Evolutionary conservation across 2,888 invertebrate species (phyloP).

Genomic region (Pollenia griseotomentosa): DNA sequence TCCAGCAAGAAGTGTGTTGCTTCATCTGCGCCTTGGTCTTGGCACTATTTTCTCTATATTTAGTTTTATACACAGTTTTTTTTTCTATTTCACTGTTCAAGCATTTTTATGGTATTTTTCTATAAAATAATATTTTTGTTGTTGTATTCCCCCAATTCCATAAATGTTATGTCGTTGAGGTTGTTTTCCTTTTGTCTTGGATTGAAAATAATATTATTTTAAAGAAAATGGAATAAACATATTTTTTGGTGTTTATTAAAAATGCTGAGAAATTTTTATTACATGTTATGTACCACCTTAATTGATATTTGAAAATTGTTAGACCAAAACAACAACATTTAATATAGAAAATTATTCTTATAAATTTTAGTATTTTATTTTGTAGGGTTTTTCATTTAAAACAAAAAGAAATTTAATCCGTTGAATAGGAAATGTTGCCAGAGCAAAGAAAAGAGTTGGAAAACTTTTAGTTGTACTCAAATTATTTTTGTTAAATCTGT

Average conservation of each 20-base stretch:
- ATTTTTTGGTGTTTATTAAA: constrained; percentile 24
- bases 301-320: too few relatives aligned
- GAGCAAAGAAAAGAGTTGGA: too few relatives aligned
- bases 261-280: background rate
- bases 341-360: too few relatives aligned
- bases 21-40: constrained; percentile 68
- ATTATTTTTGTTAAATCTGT: too few relatives aligned
- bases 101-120: constrained; percentile 34
- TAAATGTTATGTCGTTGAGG: constrained; percentile 12
- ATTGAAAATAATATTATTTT: too few relatives aligned
- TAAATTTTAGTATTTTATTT: too few relatives aligned
- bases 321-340: too few relatives aligned
- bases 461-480: too few relatives aligned
- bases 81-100: constrained; percentile 18
- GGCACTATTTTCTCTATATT: constrained; percentile 67
- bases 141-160: constrained; percentile 21
- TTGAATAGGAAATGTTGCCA: too few relatives aligned
- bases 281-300: too few relatives aligned
- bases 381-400: too few relatives aligned
- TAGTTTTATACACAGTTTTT: constrained; percentile 33
- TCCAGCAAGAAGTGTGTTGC: constrained; percentile 6
- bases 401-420: too few relatives aligned
- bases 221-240: background rate
- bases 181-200: background rate
- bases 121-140: constrained; percentile 28